Conservation (phyloP, 2,113 vertebrate species). For the Gorilla gorilla region DNA sequence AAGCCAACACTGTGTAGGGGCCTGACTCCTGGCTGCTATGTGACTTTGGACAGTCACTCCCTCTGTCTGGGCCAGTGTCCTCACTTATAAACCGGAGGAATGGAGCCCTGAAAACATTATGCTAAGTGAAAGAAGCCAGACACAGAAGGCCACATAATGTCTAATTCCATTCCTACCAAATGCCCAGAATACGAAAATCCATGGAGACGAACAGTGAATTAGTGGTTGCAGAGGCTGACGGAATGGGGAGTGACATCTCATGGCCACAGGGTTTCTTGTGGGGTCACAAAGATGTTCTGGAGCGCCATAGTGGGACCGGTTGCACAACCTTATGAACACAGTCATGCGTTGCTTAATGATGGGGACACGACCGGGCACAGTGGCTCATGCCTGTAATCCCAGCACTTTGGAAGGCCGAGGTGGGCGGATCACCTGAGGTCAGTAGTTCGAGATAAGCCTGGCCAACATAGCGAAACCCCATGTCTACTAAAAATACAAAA, state of each 20-base stretch:
- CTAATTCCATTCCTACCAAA: not conserved
- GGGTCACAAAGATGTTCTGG: not conserved
- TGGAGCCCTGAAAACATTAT: not conserved
- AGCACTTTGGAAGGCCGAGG: no score
- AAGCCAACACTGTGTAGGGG: not conserved
- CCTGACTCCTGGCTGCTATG: not conserved
- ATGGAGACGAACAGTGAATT: rapidly evolving
- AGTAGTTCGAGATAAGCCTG: no score
- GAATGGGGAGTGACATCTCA: not conserved
- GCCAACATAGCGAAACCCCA: no score
- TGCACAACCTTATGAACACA: not conserved
- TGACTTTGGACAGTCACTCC: not conserved
- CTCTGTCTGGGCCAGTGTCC: not conserved
- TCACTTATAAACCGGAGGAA: not conserved
- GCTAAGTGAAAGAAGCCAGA: not conserved
- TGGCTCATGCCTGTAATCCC: no score
- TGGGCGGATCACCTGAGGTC: no score
- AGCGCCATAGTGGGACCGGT: not conserved
- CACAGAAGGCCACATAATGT: not conserved
- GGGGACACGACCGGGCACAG: not conserved
- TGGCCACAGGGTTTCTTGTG: not conserved
- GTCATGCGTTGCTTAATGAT: not conserved
- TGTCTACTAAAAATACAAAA: no score
- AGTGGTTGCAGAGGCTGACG: not conserved
- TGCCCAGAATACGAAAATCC: not conserved